These are phyloP conservation scores for Pyxicephalus adspersus DNA, from an alignment of 2,113 vertebrate species.

Conservation along the genomic window DNA sequence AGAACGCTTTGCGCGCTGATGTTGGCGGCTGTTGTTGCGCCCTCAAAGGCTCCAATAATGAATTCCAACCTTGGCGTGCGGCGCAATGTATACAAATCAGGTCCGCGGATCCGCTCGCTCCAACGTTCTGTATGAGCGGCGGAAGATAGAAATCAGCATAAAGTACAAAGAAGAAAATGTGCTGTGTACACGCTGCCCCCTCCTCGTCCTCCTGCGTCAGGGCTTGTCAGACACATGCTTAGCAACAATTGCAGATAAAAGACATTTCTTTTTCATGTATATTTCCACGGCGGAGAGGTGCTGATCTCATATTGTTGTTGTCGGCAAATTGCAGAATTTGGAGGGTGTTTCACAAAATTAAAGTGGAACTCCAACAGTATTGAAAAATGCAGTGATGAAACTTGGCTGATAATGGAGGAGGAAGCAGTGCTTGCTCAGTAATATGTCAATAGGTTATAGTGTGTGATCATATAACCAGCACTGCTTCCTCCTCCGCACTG, in stretches of 20 bases:
- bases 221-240: neutral
- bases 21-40: conserved; percentile 6
- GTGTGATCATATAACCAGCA: too few species aligned
- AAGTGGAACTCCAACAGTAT: too few species aligned
- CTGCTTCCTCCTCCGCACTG: too few species aligned
- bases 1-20: neutral
- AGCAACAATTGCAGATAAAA: neutral
- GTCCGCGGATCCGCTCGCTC: neutral
- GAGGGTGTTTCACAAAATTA: too few species aligned
- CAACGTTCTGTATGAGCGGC: neutral
- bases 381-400: too few species aligned
- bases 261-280: too few species aligned
- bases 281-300: too few species aligned
- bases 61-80: neutral
- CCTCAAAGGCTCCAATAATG: neutral
- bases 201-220: neutral
- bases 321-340: too few species aligned
- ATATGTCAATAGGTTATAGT: too few species aligned
- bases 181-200: neutral
- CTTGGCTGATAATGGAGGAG: too few species aligned
- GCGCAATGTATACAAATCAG: conserved; percentile 7
- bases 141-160: neutral
- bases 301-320: too few species aligned
- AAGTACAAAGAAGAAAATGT: conserved; percentile 5
- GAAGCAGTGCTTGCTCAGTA: too few species aligned